phyloP scores from a whole-genome alignment of 2,888 invertebrate species.

The Athripsodes cinereus region DNA sequence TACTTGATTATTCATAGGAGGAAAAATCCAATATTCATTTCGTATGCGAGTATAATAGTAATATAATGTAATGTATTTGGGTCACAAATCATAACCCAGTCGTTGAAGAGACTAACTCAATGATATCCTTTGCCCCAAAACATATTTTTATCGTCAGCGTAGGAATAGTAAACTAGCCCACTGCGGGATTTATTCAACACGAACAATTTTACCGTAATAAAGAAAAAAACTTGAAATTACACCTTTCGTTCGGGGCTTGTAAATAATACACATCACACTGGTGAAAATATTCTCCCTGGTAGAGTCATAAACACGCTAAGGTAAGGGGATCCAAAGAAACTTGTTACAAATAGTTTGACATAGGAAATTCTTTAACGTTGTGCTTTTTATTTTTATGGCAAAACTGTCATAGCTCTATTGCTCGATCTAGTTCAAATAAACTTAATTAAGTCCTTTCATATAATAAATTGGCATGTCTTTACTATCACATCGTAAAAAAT shows the following conservation, averaged over 20 bases:
- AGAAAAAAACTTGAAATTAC: conserved; percentile 27
- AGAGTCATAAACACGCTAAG: conserved; percentile 15
- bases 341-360: conserved; percentile 17
- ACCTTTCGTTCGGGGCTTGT: conserved; percentile 22
- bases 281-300: conserved; percentile 11
- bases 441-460: too few relatives aligned
- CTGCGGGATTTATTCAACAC: conserved; percentile 20
- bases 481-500: too few relatives aligned
- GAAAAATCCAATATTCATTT: background rate
- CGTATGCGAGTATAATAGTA: background rate
- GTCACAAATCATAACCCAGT: background rate
- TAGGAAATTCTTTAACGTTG: conserved; percentile 3
- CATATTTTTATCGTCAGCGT: background rate
- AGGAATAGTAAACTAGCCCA: conserved; percentile 8
- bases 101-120: background rate
- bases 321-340: background rate
- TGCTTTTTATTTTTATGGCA: too few relatives aligned
- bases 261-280: conserved; percentile 25
- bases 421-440: too few relatives aligned
- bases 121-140: conserved; percentile 1
- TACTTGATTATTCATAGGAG: background rate
- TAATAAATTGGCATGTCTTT: too few relatives aligned
- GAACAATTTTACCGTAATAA: conserved; percentile 24
- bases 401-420: too few relatives aligned
- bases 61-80: background rate